Percentiles rank a stretch among this genome's conserved stretches.
Evolutionary conservation across 1,140 invertebrate genomes (phyloP).

Genomic region (Diabrotica virgifera): DNA sequence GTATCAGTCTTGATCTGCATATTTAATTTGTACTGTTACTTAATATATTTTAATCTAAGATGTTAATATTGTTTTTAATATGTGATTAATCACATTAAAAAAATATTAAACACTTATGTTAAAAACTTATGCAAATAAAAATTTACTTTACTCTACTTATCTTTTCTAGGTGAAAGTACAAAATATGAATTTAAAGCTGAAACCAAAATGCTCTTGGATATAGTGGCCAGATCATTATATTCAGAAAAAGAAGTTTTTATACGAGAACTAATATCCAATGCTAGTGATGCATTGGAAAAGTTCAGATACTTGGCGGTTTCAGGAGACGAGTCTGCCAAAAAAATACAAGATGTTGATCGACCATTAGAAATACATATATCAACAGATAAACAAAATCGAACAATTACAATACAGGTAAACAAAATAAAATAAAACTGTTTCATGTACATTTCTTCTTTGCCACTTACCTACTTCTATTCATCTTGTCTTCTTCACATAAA

Average conservation of each 20-base stretch:
- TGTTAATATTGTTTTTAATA: too few species aligned
- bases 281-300: conserved; percentile 95
- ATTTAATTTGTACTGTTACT: too few species aligned
- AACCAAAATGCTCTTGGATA: conserved; percentile 91
- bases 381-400: conserved; percentile 84
- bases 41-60: too few species aligned
- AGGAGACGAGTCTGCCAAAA: conserved; percentile 40
- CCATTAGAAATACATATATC: conserved; percentile 83
- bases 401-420: conserved; percentile 82
- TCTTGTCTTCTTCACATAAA: too few species aligned
- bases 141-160: neutral
- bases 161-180: conserved; percentile 48
- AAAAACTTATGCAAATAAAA: too few species aligned
- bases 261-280: conserved; percentile 93
- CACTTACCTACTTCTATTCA: too few species aligned
- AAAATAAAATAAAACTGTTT: neutral
- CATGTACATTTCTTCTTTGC: conserved; percentile 22
- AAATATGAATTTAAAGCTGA: conserved; percentile 93
- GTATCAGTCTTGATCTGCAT: too few species aligned
- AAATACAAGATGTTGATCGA: conserved; percentile 54
- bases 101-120: neutral
- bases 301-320: conserved; percentile 69
- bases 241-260: conserved; percentile 98
- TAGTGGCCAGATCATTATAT: conserved; percentile 95
- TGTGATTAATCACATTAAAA: conserved; percentile 34